These are phyloP conservation scores for Microtus pennsylvanicus DNA, from an alignment of 2,113 vertebrate genomes.

Conservation along the genomic window DNA sequence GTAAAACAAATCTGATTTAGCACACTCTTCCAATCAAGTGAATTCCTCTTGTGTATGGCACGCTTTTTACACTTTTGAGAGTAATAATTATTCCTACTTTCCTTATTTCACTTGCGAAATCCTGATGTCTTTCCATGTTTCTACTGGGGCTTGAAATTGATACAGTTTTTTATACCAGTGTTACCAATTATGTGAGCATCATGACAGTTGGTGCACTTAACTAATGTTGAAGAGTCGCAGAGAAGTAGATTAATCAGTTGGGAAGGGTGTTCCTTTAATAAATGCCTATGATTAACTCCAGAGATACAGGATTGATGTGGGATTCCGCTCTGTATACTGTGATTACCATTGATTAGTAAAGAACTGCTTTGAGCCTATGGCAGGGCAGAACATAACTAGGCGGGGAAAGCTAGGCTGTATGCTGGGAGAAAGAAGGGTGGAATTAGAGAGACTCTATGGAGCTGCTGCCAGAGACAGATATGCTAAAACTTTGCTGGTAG, in stretches of 20 bases:
- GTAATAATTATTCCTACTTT: constrained; percentile 59
- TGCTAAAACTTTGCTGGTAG: no score
- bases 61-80: constrained; percentile 39
- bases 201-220: constrained; percentile 17
- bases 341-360: no score
- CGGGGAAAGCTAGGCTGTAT: no score
- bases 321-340: no score
- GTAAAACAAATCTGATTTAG: constrained; percentile 67
- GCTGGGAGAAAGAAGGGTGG: no score
- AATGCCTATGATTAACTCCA: neutral
- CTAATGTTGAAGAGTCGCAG: neutral
- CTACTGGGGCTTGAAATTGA: constrained; percentile 77
- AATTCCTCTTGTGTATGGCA: constrained; percentile 43
- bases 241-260: neutral
- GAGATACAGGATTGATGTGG: neutral
- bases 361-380: no score
- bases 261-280: constrained; percentile 3
- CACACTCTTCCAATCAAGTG: constrained; percentile 60
- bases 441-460: no score
- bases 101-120: constrained; percentile 74
- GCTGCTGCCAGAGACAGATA: no score
- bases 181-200: constrained; percentile 48
- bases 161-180: constrained; percentile 44
- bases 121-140: constrained; percentile 60
- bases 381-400: no score